A percentile compares a stretch with the other conserved stretches of the same genome.
Evolutionary conservation across 1,140 invertebrate genomes (phyloP).

Genomic region (Pogonognathellus flavescens): DNA sequence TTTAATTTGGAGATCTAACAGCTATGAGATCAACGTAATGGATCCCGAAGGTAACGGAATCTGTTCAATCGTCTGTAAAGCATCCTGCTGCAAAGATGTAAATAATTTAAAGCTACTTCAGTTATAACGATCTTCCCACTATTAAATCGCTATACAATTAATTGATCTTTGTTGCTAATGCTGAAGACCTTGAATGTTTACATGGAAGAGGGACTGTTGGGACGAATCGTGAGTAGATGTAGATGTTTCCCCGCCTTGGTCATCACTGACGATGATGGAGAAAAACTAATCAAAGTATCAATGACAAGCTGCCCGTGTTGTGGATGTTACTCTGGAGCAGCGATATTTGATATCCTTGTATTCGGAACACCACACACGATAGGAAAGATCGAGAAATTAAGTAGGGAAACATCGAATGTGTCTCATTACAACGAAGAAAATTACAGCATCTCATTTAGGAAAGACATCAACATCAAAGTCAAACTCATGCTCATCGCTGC

Average conservation of each 20-base stretch:
- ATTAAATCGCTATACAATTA: too few species aligned
- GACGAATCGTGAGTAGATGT: background rate
- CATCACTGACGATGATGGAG: background rate
- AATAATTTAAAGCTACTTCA: background rate
- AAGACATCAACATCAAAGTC: background rate
- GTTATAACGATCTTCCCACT: background rate
- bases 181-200: background rate
- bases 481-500: conserved; percentile 23
- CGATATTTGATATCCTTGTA: background rate
- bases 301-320: conserved; percentile 17
- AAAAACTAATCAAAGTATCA: background rate
- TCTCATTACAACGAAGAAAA: background rate
- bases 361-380: background rate
- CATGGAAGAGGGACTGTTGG: background rate
- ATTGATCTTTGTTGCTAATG: background rate
- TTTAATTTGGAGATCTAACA: background rate
- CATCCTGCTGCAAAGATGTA: conserved; percentile 23
- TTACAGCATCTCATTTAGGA: conserved; percentile 11
- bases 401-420: background rate
- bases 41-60: background rate
- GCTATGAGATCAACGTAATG: background rate
- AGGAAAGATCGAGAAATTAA: conserved; percentile 22
- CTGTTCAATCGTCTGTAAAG: background rate
- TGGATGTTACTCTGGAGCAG: background rate
- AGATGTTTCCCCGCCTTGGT: background rate